Conservation (phyloP, 2,888 invertebrate species). For the Argyresthia albistria region DNA sequence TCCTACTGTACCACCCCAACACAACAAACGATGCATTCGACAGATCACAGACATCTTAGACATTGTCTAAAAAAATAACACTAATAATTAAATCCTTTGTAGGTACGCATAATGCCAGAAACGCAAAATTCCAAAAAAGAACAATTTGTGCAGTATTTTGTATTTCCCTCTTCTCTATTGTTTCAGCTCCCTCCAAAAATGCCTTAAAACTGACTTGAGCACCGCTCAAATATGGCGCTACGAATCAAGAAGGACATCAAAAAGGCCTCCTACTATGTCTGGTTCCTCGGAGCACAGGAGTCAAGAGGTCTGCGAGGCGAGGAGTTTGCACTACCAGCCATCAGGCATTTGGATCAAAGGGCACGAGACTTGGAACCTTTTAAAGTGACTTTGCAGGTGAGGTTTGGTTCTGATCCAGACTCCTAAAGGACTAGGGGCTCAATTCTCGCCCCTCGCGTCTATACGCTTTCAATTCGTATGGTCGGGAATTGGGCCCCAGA, state of each 20-base stretch:
- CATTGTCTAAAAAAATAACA: no score
- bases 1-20: no score
- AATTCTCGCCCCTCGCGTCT: no score
- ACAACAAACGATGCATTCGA: no score
- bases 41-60: no score
- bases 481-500: no score
- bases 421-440: no score
- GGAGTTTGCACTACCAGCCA: slow-evolving; percentile 88
- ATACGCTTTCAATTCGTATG: no score
- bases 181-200: slow-evolving; percentile 39
- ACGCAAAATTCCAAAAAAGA: no score
- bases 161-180: neutral
- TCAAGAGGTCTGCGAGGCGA: slow-evolving; percentile 89
- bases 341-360: slow-evolving; percentile 86
- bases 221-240: slow-evolving; percentile 76
- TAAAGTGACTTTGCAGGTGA: slow-evolving; percentile 89
- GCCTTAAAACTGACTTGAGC: slow-evolving; percentile 34
- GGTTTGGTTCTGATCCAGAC: slow-evolving; percentile 14
- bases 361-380: slow-evolving; percentile 90
- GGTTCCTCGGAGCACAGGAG: slow-evolving; percentile 97
- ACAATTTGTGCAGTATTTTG: no score
- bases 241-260: slow-evolving; percentile 89
- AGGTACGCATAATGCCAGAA: no score
- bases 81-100: no score
- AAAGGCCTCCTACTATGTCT: slow-evolving; percentile 92